A percentile compares a stretch with the other conserved stretches of the same genome.
These are phyloP conservation scores for Linepithema humile DNA, from an alignment of 1,140 invertebrate genomes.

Conservation along the genomic window DNA sequence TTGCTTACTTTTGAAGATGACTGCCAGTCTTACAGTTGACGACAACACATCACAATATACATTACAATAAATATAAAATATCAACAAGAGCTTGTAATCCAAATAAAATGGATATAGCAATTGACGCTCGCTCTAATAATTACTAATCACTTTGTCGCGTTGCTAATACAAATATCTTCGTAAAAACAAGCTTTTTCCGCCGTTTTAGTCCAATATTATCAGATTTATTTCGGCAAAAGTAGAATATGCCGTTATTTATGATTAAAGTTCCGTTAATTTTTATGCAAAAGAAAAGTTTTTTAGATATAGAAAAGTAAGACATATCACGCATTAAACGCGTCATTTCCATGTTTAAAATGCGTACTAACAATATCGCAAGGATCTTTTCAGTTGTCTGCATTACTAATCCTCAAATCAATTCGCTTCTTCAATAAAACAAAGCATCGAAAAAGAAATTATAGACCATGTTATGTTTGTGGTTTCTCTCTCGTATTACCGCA, in stretches of 20 bases:
- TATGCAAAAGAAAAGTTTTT: too few relatives aligned
- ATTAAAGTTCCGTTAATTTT: background rate
- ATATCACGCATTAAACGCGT: background rate
- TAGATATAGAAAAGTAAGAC: background rate
- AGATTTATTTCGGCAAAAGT: background rate
- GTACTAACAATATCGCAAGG: background rate
- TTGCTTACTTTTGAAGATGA: background rate
- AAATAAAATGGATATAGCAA: constrained; percentile 36
- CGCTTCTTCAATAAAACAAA: constrained; percentile 13
- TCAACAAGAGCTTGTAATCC: background rate
- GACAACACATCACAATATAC: constrained; percentile 3
- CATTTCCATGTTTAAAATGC: background rate
- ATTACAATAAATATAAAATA: constrained; percentile 26
- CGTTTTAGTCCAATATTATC: constrained; percentile 18
- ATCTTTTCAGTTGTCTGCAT: constrained; percentile 17
- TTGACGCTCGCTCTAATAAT: constrained; percentile 17
- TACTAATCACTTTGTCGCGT: constrained; percentile 2
- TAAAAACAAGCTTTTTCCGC: background rate
- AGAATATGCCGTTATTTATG: constrained; percentile 1
- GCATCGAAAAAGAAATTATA: constrained; percentile 10
- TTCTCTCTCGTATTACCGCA: constrained; percentile 2
- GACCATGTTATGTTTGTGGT: background rate
- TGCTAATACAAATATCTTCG: constrained; percentile 4
- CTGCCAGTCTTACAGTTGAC: constrained; percentile 23
- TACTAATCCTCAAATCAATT: background rate